Conservation (phyloP, 2,888 invertebrate species). For the Molorchus minor region DNA sequence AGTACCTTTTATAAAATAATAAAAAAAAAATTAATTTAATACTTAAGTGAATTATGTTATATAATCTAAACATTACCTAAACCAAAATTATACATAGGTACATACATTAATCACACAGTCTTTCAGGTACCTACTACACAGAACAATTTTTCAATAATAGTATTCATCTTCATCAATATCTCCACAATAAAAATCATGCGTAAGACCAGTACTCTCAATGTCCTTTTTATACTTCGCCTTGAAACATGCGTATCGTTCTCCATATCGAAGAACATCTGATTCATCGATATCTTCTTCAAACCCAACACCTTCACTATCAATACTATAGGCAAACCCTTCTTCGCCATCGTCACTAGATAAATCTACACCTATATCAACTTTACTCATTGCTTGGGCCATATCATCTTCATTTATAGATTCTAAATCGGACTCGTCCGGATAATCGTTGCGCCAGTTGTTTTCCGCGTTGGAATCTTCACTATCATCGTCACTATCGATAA, state of each 20-base stretch:
- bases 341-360: constrained; percentile 60
- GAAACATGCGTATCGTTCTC: constrained; percentile 73
- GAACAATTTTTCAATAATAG: constrained; percentile 39
- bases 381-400: constrained; percentile 69
- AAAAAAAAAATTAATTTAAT: no score
- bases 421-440: constrained; percentile 70
- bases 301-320: constrained; percentile 57
- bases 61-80: no score
- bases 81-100: no score
- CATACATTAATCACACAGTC: no score
- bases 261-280: constrained; percentile 69
- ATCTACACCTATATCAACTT: constrained; percentile 52
- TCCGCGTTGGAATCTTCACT: constrained; percentile 82
- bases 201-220: constrained; percentile 39
- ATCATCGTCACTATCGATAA: constrained; percentile 63
- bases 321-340: constrained; percentile 61
- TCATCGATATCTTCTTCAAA: constrained; percentile 62
- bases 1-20: no score
- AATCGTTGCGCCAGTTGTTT: constrained; percentile 80
- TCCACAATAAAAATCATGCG: constrained; percentile 47
- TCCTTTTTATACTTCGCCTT: constrained; percentile 65
- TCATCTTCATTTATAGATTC: constrained; percentile 71
- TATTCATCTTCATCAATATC: constrained; percentile 51
- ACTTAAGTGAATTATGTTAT: no score
- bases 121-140: not conserved